These are phyloP conservation scores for Drosophila ohnishii DNA, from an alignment of 1,140 invertebrate species.

Conservation along the genomic window DNA sequence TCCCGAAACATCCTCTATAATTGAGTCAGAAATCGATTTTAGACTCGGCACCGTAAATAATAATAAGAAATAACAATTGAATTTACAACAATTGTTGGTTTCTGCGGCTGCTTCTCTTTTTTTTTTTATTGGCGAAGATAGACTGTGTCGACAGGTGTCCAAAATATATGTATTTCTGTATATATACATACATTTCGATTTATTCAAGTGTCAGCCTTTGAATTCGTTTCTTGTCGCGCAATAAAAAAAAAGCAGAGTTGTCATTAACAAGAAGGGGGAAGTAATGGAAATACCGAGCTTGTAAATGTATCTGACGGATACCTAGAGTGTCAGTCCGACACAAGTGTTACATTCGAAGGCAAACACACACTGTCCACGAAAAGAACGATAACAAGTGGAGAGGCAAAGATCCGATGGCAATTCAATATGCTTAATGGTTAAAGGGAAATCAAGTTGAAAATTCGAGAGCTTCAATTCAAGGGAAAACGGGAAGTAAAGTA, in stretches of 20 bases:
- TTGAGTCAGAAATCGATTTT: slow-evolving; percentile 42
- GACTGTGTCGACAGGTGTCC: slow-evolving; percentile 49
- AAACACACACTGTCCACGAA: slow-evolving; percentile 21
- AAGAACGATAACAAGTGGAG: slow-evolving; percentile 35
- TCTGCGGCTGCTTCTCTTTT: slow-evolving; percentile 11
- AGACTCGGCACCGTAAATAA: slow-evolving; percentile 8
- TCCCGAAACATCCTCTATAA: slow-evolving; percentile 18
- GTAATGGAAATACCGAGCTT: slow-evolving; percentile 44
- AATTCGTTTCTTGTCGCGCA: slow-evolving; percentile 46
- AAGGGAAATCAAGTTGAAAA: slow-evolving; percentile 32
- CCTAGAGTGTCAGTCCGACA: slow-evolving; percentile 34
- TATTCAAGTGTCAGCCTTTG: slow-evolving; percentile 65
- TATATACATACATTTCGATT: slow-evolving; percentile 37
- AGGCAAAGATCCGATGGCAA: slow-evolving; percentile 26
- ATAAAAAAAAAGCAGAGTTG: slow-evolving; percentile 51
- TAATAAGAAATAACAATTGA: slow-evolving; percentile 22
- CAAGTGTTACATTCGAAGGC: slow-evolving; percentile 47
- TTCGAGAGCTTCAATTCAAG: slow-evolving; percentile 14
- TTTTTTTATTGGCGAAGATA: slow-evolving; percentile 24
- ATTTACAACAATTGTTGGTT: slow-evolving; percentile 36
- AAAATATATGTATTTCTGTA: slow-evolving; percentile 15
- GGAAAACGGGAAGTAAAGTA: slow-evolving; percentile 16
- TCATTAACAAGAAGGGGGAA: slow-evolving; percentile 55
- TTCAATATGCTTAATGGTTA: slow-evolving; percentile 16
- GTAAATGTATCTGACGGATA: slow-evolving; percentile 47